Evolutionary conservation across 1,140 invertebrate species (phyloP).

Genomic region (Heliconius eleuchia): DNA sequence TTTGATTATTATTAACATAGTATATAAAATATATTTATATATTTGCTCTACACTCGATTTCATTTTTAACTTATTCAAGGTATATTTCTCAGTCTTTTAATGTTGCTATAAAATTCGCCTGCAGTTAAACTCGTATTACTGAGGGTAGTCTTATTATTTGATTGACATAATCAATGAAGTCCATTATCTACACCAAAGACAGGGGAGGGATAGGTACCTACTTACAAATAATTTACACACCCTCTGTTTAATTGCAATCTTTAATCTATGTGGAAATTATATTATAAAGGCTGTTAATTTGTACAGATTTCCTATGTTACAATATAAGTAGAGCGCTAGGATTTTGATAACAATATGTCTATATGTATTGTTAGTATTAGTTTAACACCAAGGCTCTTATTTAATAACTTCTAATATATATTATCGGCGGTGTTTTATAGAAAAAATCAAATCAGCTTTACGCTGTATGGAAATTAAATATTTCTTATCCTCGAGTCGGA

Average conservation of each 20-base stretch:
- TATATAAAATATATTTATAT: too few species aligned
- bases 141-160: neutral
- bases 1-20: too few species aligned
- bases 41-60: too few species aligned
- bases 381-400: neutral
- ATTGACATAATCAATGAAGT: constrained; percentile 29
- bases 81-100: too few species aligned
- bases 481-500: too few species aligned
- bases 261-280: constrained; percentile 52
- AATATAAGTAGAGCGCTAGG: neutral
- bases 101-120: too few species aligned
- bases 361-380: neutral
- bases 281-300: constrained; percentile 38
- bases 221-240: constrained; percentile 61
- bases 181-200: constrained; percentile 26
- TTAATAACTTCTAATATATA: too few species aligned
- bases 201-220: constrained; percentile 43
- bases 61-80: too few species aligned
- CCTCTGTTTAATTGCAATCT: constrained; percentile 48
- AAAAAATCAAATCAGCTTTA: too few species aligned
- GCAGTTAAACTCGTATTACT: too few species aligned
- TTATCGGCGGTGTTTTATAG: too few species aligned
- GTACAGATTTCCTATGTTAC: neutral
- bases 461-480: too few species aligned
- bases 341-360: neutral